These are phyloP conservation scores for Iselma pallidipennis DNA, from an alignment of 2,888 invertebrate species.

Conservation along the genomic window DNA sequence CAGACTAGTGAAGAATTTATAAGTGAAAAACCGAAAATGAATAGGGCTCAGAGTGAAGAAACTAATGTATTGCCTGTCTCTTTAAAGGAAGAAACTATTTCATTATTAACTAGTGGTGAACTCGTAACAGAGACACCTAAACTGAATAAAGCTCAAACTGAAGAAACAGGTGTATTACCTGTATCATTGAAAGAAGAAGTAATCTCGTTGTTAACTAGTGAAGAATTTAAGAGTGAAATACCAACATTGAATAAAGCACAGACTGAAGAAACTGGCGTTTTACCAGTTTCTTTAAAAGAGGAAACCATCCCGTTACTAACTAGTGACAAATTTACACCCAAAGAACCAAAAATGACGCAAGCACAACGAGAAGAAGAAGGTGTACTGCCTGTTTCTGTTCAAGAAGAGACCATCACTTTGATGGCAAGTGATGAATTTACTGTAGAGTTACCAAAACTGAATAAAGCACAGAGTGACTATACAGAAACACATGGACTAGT, in stretches of 20 bases:
- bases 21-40: background rate
- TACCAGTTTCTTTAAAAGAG: conserved; percentile 54
- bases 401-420: conserved; percentile 50
- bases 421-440: conserved; percentile 47
- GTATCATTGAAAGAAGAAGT: conserved; percentile 2
- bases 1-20: background rate
- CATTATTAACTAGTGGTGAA: background rate
- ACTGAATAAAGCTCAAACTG: background rate
- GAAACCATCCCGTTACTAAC: conserved; percentile 49
- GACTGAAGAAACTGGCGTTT: conserved; percentile 50
- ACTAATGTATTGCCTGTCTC: background rate
- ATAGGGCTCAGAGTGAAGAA: conserved; percentile 2
- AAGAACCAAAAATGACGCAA: conserved; percentile 36
- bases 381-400: conserved; percentile 42
- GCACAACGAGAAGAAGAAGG: conserved; percentile 29
- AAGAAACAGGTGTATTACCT: conserved; percentile 1
- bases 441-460: conserved; percentile 37
- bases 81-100: conserved; percentile 1
- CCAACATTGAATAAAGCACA: conserved; percentile 23
- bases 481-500: conserved; percentile 55
- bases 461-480: conserved; percentile 38
- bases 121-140: background rate
- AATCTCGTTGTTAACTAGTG: background rate
- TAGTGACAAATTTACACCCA: conserved; percentile 43
- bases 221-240: conserved; percentile 19